These are phyloP conservation scores for Stichodactyla helianthus DNA, from an alignment of 64 coral and sea anemone genomes.

Conservation along the genomic window DNA sequence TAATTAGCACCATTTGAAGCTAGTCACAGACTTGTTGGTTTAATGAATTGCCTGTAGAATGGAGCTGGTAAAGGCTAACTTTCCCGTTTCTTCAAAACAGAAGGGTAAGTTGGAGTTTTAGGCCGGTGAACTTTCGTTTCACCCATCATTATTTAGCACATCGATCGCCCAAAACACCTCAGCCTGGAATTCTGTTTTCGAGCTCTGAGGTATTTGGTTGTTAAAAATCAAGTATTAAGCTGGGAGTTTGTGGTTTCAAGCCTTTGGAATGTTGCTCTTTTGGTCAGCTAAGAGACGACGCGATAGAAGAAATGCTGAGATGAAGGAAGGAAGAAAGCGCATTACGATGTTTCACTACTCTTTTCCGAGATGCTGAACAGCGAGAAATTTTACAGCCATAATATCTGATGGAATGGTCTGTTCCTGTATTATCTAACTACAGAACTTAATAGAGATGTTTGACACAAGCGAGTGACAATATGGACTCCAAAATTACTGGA, in stretches of 20 bases:
- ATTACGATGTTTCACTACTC: background rate
- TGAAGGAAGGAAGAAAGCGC: background rate
- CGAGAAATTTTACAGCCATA: background rate
- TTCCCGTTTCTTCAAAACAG: background rate
- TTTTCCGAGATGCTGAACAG: conserved; percentile 6
- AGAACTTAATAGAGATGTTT: background rate
- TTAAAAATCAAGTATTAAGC: background rate
- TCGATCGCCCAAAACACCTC: background rate
- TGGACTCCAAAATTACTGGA: background rate
- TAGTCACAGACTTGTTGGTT: conserved; percentile 10
- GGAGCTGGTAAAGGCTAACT: conserved; percentile 15
- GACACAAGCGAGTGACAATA: background rate
- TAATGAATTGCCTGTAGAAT: conserved; percentile 9
- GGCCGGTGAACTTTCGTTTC: conserved; percentile 6
- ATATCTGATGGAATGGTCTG: background rate
- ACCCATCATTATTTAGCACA: background rate
- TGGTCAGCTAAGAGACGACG: background rate
- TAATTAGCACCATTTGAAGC: conserved; percentile 8
- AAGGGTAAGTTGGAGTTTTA: conserved; percentile 7
- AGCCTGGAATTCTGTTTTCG: background rate
- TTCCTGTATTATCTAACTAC: background rate
- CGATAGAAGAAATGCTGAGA: background rate
- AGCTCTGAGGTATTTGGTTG: background rate
- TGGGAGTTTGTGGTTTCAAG: background rate
- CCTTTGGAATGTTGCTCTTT: conserved; percentile 12